Percentiles rank a stretch among this genome's conserved stretches.
Evolutionary conservation across 2,797 vertebrate genomes (phyloP).

Genomic region (Leucoraja ocellata): DNA sequence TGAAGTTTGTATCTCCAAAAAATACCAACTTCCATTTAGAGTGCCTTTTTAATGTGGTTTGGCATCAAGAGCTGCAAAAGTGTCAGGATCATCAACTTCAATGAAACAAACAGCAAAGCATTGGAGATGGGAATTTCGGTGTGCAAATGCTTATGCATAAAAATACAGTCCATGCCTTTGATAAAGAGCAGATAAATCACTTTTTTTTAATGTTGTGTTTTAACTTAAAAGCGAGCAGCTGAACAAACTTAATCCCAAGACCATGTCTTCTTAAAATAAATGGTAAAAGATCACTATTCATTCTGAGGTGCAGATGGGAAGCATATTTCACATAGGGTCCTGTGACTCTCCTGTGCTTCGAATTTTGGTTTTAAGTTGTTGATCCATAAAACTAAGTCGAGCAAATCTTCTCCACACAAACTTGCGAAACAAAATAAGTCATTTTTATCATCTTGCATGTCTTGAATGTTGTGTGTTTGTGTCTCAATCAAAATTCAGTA

Average conservation of each 20-base stretch:
- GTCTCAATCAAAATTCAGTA: not conserved
- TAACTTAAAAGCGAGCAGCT: constrained; percentile 14
- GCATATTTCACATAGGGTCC: constrained; percentile 30
- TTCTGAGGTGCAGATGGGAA: constrained; percentile 24
- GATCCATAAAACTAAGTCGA: not conserved
- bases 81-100: not conserved
- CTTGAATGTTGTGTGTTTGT: not conserved
- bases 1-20: not conserved
- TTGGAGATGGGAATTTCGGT: not conserved
- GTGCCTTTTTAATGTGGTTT: not conserved
- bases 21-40: not conserved
- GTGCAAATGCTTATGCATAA: not conserved
- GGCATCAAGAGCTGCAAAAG: not conserved
- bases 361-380: not conserved
- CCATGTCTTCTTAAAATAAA: constrained; percentile 33
- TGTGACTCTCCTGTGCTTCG: not conserved
- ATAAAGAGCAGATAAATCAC: not conserved
- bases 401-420: not conserved
- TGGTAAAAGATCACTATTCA: constrained; percentile 12
- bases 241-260: constrained; percentile 37
- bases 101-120: not conserved
- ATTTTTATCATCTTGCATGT: not conserved
- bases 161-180: not conserved
- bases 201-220: not conserved
- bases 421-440: not conserved